phyloP scores from a whole-genome alignment of 2,888 invertebrate genomes.

The Clivina fossor region DNA sequence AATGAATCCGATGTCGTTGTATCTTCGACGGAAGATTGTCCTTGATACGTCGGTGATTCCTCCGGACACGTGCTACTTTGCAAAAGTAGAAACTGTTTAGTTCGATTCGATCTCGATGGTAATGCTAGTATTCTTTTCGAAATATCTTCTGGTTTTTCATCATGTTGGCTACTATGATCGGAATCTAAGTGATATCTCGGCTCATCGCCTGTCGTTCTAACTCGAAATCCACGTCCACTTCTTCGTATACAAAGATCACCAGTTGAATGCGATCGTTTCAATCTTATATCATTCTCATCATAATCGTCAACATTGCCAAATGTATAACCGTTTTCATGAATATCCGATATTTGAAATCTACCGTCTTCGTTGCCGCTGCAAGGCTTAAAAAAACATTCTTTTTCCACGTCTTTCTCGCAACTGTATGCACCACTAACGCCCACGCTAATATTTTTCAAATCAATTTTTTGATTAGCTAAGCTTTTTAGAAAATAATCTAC shows the following conservation, averaged over 20 bases:
- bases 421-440: conserved; percentile 45
- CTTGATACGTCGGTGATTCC: conserved; percentile 49
- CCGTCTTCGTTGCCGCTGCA: conserved; percentile 56
- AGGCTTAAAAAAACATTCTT: conserved; percentile 51
- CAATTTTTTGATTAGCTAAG: conserved; percentile 54
- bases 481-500: conserved; percentile 59
- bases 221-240: conserved; percentile 47
- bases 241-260: conserved; percentile 54
- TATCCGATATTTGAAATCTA: conserved; percentile 57
- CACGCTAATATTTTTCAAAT: conserved; percentile 51
- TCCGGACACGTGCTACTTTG: conserved; percentile 49
- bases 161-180: conserved; percentile 57
- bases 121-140: conserved; percentile 51
- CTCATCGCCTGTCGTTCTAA: conserved; percentile 50
- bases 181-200: conserved; percentile 57
- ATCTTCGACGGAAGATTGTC: conserved; percentile 55
- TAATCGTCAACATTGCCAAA: conserved; percentile 50
- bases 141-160: conserved; percentile 57
- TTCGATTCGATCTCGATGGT: conserved; percentile 48
- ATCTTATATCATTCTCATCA: conserved; percentile 50
- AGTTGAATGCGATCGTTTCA: conserved; percentile 56
- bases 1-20: conserved; percentile 56
- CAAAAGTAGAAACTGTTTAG: conserved; percentile 49
- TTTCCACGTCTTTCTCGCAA: conserved; percentile 46
- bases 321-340: conserved; percentile 55